These are phyloP conservation scores for Zaprionus gabonicus DNA, from an alignment of 1,140 invertebrate species.

Conservation along the genomic window DNA sequence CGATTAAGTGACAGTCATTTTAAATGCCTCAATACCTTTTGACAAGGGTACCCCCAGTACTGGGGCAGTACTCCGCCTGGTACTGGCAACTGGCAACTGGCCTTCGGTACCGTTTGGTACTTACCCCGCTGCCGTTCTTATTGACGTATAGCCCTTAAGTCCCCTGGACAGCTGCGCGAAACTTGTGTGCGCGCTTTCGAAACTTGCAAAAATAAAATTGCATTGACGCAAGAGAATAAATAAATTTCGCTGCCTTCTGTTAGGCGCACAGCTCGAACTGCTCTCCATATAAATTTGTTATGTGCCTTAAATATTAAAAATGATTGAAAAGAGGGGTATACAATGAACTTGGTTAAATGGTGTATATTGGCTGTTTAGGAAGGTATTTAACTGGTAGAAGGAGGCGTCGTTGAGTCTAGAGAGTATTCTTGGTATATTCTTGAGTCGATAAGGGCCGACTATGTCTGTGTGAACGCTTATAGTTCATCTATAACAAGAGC, in stretches of 20 bases:
- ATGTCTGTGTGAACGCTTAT: background rate
- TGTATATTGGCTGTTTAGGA: too few relatives aligned
- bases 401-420: background rate
- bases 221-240: conserved; percentile 2
- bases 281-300: conserved; percentile 12
- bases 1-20: conserved; percentile 41
- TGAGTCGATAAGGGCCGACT: too few relatives aligned
- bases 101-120: background rate
- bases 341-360: background rate
- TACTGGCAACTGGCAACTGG: background rate
- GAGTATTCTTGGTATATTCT: background rate
- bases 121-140: background rate
- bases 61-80: too few relatives aligned
- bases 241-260: conserved; percentile 18
- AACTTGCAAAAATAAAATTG: conserved; percentile 26
- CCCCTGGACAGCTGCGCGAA: conserved; percentile 14
- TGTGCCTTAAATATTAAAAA: background rate
- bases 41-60: conserved; percentile 24
- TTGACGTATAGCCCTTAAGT: conserved; percentile 41
- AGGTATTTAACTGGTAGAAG: background rate
- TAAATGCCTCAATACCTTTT: conserved; percentile 42
- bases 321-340: background rate
- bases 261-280: background rate
- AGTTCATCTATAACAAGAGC: background rate
- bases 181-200: background rate